Evolutionary conservation across 2,888 invertebrate species (phyloP).

Genomic region (Bellardia bayeri): DNA sequence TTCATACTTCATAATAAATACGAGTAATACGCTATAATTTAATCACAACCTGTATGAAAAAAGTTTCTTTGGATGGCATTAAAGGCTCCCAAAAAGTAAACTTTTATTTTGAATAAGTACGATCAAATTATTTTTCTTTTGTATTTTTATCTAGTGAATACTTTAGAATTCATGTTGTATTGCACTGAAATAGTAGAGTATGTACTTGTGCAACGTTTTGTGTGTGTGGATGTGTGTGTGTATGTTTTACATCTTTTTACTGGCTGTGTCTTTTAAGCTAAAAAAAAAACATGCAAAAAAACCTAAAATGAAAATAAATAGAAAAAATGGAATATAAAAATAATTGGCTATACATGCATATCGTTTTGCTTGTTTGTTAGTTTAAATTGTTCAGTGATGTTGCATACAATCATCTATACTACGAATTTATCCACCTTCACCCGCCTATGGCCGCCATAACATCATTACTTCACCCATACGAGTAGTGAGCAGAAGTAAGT

Average conservation of each 20-base stretch:
- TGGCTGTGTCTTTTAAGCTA: constrained; percentile 13
- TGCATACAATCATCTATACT: constrained; percentile 21
- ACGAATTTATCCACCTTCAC: not conserved
- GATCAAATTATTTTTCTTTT: not conserved
- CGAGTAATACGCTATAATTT: not conserved
- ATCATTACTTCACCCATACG: constrained; percentile 1
- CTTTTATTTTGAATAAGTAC: not conserved
- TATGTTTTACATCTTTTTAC: constrained; percentile 43
- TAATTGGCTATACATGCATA: constrained; percentile 70
- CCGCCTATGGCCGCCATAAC: not conserved
- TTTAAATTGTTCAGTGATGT: constrained; percentile 61
- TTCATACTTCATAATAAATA: not conserved
- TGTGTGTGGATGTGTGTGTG: constrained; percentile 17
- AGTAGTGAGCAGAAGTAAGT: not conserved
- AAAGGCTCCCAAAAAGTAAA: constrained; percentile 25
- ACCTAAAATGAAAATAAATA: constrained; percentile 28
- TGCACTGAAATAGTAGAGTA: constrained; percentile 45
- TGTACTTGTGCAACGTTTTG: constrained; percentile 50
- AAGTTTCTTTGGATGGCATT: not conserved
- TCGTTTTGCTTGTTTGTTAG: constrained; percentile 67
- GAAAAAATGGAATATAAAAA: constrained; percentile 54
- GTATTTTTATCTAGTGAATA: constrained; percentile 30
- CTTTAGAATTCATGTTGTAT: constrained; percentile 23
- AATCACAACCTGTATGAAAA: not conserved
- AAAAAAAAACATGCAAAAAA: not conserved